Conservation (phyloP, 2,888 invertebrate genomes). For the Clistopyga incitator region DNA sequence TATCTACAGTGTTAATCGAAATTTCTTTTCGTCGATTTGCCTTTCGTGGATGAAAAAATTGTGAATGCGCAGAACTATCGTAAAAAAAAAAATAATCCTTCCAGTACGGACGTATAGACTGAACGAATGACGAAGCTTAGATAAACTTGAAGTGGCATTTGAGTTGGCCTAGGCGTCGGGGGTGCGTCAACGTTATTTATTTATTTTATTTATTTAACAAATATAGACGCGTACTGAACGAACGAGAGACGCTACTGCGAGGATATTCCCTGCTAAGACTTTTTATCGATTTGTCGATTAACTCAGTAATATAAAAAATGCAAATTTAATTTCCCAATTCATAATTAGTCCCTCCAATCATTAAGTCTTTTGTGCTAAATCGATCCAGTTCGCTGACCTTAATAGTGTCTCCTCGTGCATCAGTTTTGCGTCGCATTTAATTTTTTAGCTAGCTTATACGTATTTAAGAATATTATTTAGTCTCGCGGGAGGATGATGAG, state of each 20-base stretch:
- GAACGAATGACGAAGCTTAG: slow-evolving; percentile 74
- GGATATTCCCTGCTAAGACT: not conserved
- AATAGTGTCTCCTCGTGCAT: slow-evolving; percentile 35
- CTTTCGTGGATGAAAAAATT: slow-evolving; percentile 12
- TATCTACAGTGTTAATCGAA: slow-evolving; percentile 17
- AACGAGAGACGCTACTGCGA: slow-evolving; percentile 8
- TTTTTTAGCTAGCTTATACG: slow-evolving; percentile 46
- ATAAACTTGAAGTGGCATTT: slow-evolving; percentile 67
- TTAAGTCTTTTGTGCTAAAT: not conserved
- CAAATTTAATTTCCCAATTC: too few species aligned
- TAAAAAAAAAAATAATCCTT: slow-evolving; percentile 57
- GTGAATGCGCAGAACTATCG: slow-evolving; percentile 18
- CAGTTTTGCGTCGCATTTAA: slow-evolving; percentile 37
- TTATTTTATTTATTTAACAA: slow-evolving; percentile 57
- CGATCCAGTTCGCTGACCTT: not conserved
- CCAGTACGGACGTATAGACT: slow-evolving; percentile 77
- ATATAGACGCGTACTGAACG: slow-evolving; percentile 8
- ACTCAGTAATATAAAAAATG: not conserved
- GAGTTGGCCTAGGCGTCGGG: slow-evolving; percentile 71
- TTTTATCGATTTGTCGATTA: not conserved
- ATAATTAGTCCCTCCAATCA: not conserved
- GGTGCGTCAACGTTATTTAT: slow-evolving; percentile 61
- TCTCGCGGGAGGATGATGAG: slow-evolving; percentile 72
- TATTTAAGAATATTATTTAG: slow-evolving; percentile 46
- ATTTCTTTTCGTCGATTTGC: not conserved